Evolutionary conservation across 2,888 invertebrate genomes (phyloP).

Genomic region (Brachylomia viminalis): DNA sequence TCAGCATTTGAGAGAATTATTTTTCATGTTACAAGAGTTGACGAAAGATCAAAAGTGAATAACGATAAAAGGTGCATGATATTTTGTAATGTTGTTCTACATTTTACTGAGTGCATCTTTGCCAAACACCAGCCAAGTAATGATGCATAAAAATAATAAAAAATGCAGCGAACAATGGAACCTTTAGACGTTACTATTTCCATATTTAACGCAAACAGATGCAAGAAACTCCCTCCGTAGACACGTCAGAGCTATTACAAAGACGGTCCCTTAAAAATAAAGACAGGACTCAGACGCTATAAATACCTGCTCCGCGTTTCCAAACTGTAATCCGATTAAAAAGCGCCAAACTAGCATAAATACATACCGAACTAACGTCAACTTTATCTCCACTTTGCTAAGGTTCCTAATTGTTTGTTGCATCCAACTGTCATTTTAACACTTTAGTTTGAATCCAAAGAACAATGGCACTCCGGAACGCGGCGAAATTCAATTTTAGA

Average conservation of each 20-base stretch:
- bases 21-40: neutral
- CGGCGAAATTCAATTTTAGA: conserved; percentile 80
- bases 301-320: conserved; percentile 71
- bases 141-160: conserved; percentile 15
- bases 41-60: neutral
- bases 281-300: conserved; percentile 63
- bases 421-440: conserved; percentile 65
- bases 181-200: neutral
- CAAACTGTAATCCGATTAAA: conserved; percentile 76
- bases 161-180: conserved; percentile 6
- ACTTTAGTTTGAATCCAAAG: conserved; percentile 73
- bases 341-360: conserved; percentile 60
- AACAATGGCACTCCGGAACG: conserved; percentile 73
- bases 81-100: neutral
- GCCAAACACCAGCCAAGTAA: neutral
- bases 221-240: conserved; percentile 28
- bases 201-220: conserved; percentile 26
- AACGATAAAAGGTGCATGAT: neutral
- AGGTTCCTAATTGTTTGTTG: conserved; percentile 49
- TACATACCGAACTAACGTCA: conserved; percentile 25
- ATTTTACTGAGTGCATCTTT: neutral
- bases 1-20: neutral
- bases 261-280: conserved; percentile 61
- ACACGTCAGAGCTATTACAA: conserved; percentile 22
- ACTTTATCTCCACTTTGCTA: conserved; percentile 40